These are phyloP conservation scores for Watsonalla binaria DNA, from an alignment of 2,888 invertebrate species.

Conservation along the genomic window DNA sequence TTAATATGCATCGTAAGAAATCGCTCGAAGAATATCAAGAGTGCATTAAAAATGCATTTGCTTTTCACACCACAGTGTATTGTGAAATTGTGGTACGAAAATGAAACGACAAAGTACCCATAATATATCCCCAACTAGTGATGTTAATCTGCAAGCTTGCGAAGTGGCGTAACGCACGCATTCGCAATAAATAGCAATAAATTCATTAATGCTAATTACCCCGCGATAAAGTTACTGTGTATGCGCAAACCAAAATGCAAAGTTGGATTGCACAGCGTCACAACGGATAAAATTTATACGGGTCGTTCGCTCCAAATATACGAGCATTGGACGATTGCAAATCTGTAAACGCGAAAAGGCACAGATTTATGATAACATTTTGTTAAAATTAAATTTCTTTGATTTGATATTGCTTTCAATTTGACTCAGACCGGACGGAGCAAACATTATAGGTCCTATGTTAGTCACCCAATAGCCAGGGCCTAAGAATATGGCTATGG, in stretches of 20 bases:
- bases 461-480: too few species aligned
- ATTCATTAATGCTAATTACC: slow-evolving; percentile 3
- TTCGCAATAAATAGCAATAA: not conserved
- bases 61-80: too few species aligned
- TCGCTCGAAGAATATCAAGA: too few species aligned
- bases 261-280: slow-evolving; percentile 4
- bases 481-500: too few species aligned
- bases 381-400: not conserved
- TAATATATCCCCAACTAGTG: not conserved
- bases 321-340: not conserved
- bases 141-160: not conserved
- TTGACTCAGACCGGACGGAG: not conserved
- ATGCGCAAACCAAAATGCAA: slow-evolving; percentile 6
- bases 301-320: slow-evolving; percentile 6
- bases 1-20: too few species aligned
- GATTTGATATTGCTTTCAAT: too few species aligned
- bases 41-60: too few species aligned
- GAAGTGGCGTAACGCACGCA: not conserved
- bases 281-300: slow-evolving; percentile 7
- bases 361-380: slow-evolving; percentile 1
- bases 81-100: too few species aligned
- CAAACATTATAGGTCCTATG: not conserved
- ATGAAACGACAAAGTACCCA: too few species aligned
- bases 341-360: not conserved
- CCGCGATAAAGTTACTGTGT: slow-evolving; percentile 5